phyloP scores from a whole-genome alignment of 30 jellyfish, hydroid and myxozoan species.

The Aurelia sp. region DNA sequence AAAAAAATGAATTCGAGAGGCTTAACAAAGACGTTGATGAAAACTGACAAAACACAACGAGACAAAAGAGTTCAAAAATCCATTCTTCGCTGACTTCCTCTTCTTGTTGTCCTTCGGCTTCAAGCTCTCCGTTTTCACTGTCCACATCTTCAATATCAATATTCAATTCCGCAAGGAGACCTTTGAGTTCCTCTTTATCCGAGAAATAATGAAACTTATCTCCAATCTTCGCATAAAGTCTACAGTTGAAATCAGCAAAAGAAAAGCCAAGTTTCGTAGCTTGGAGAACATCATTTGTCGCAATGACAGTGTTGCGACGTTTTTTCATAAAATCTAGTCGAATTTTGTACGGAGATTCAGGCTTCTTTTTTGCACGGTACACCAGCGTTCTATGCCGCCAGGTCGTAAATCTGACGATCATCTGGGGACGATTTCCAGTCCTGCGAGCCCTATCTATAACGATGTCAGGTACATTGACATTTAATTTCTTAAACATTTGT shows the following conservation, averaged over 20 bases:
- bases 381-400: too few relatives aligned
- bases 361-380: too few relatives aligned
- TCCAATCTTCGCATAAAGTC: too few relatives aligned
- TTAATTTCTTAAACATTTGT: too few relatives aligned
- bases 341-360: conserved; percentile 20
- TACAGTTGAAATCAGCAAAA: too few relatives aligned
- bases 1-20: conserved; percentile 7
- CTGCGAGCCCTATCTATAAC: too few relatives aligned
- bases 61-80: conserved; percentile 9
- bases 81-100: conserved; percentile 37
- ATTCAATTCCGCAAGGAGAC: conserved; percentile 40
- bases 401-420: too few relatives aligned
- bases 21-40: conserved; percentile 42
- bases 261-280: too few relatives aligned
- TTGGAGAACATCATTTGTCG: conserved; percentile 12
- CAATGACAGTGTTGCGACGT: conserved; percentile 23
- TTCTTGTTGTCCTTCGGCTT: conserved; percentile 33
- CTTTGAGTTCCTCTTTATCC: conserved; percentile 60
- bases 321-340: conserved; percentile 43
- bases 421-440: too few relatives aligned
- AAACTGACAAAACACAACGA: conserved; percentile 54
- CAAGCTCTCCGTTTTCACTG: conserved; percentile 54
- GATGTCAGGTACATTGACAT: too few relatives aligned
- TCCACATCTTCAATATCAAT: conserved; percentile 47
- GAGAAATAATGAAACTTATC: conserved; percentile 19